These are phyloP conservation scores for Mesorhabditis spiculigera DNA, from an alignment of 2,888 invertebrate species.

Conservation along the genomic window DNA sequence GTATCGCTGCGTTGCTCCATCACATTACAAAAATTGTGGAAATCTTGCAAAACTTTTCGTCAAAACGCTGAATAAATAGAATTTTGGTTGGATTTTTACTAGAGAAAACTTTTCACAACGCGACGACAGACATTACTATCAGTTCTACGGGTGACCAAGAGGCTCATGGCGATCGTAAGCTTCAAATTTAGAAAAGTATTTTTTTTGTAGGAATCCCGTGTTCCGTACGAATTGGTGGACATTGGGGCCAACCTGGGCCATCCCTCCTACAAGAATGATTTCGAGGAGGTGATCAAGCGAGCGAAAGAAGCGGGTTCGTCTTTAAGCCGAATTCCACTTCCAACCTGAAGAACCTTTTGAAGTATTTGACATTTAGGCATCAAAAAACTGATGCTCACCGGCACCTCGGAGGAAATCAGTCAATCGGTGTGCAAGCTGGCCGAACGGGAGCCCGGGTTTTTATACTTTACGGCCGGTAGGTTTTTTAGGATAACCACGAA, in stretches of 20 bases:
- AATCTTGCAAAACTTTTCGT: no score
- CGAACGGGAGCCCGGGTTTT: slow-evolving; percentile 38
- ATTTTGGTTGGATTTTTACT: no score
- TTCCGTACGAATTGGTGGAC: slow-evolving; percentile 46
- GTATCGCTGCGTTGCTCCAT: no score
- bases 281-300: slow-evolving; percentile 38
- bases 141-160: no score
- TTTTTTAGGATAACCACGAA: slow-evolving; percentile 6
- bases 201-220: no score
- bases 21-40: no score
- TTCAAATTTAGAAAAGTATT: no score
- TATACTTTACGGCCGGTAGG: slow-evolving; percentile 53
- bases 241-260: slow-evolving; percentile 55
- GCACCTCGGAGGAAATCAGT: slow-evolving; percentile 43
- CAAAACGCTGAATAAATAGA: no score
- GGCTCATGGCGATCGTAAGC: no score
- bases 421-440: slow-evolving; percentile 35
- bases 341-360: neutral
- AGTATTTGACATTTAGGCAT: slow-evolving; percentile 27
- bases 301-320: slow-evolving; percentile 46
- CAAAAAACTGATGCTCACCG: slow-evolving; percentile 52
- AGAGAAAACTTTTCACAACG: no score
- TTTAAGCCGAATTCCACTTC: neutral
- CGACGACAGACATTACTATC: no score
- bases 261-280: slow-evolving; percentile 42